Conservation (phyloP, 1,140 invertebrate species). For the Anadara kagoshimensis region DNA sequence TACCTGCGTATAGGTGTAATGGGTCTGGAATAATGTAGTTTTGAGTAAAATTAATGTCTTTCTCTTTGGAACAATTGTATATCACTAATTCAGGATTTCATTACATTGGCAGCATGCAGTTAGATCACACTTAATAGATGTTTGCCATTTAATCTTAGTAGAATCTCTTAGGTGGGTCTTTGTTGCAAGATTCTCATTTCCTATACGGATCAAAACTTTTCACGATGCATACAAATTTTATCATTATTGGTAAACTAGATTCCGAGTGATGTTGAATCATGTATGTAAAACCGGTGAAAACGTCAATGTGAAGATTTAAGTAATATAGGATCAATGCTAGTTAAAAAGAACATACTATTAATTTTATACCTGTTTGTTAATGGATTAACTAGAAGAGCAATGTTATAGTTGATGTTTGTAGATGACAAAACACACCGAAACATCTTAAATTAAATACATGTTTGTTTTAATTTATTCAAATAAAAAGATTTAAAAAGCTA, state of each 20-base stretch:
- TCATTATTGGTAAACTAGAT: constrained; percentile 14
- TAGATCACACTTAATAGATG: constrained; percentile 31
- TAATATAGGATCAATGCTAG: no score
- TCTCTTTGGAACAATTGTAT: not conserved
- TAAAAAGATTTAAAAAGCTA: no score
- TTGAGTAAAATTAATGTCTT: not conserved
- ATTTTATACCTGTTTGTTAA: no score
- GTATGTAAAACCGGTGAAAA: not conserved
- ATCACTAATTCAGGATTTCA: constrained; percentile 11
- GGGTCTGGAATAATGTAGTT: not conserved
- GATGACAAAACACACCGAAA: no score
- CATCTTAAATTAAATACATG: no score
- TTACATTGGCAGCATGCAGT: constrained; percentile 13
- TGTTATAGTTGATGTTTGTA: no score
- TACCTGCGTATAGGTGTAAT: constrained; percentile 1
- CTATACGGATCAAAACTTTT: constrained; percentile 17
- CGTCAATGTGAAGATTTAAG: not conserved
- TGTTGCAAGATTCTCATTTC: constrained; percentile 24
- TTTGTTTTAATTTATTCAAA: no score
- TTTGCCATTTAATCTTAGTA: constrained; percentile 9
- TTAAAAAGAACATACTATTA: no score
- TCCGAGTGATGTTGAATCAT: not conserved
- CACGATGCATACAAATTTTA: constrained; percentile 28
- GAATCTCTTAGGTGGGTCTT: constrained; percentile 21
- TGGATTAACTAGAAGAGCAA: no score